Base-by-base conservation (phyloP, 2,888 invertebrate species). In the Anorthoa munda region DNA sequence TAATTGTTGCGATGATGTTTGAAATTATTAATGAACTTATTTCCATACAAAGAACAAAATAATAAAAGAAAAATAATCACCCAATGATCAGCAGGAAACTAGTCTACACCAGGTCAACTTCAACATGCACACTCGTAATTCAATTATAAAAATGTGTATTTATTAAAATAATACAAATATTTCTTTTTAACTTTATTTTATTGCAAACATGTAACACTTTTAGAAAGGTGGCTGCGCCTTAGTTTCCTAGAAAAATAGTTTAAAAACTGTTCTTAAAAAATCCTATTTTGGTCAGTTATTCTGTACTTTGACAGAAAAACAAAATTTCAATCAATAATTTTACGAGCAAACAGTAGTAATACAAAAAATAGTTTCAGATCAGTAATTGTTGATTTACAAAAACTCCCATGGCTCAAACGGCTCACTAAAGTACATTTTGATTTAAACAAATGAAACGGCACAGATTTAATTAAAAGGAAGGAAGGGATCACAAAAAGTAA, bases 381-480 rank as follows among this genome's bases (percentile, higher is more conserved):
- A 58, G 4, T 51, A 50, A 45, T 72, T 56, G 18, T 26, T 51
- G 51, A 64, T 53, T 59, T 21, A 31, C 26, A 45, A 63, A 81
- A 64, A 23, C 26, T 55, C 21, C n/a, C 15, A 46, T 26, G 26
- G 50, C n/a, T 46, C 23, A 63, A 68, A 66, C 26, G 39, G 21
- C 26, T 55, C 9, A 23, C 45, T 48, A n/a, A 59, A 61, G 68
- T 66, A 60, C 67, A 48, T 51, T 66, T 69, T 66, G 70, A 71
- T 68, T 79, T 70, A 66, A 76, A 71, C 72, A 70, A 83, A 76
- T 68, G 76, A 73, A 82, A 73, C 59, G 69, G 31, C 46, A 65
- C 68, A 72, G 61, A 72, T 72, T 82, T 67, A 76, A 82, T 84
- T 81, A 78, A 81, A 75, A 74, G 58, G 21, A 75, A 74, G 58